These are phyloP conservation scores for Dermochelys coriacea DNA, from an alignment of 2,797 vertebrate species.

Conservation along the genomic window DNA sequence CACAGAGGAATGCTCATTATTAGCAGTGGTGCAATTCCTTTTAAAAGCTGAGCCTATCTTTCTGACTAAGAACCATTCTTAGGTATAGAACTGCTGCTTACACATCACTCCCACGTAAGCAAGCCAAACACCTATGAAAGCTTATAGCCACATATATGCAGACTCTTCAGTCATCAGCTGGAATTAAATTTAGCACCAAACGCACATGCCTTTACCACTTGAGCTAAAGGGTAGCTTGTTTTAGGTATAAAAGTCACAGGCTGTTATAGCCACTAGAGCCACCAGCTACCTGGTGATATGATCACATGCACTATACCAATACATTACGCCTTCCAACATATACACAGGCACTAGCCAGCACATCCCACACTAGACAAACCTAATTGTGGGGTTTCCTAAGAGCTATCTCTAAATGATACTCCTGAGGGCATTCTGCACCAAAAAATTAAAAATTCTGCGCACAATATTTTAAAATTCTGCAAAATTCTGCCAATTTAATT, in stretches of 20 bases:
- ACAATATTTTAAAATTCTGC: no score
- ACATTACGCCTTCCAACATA: neutral
- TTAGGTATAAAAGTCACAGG: neutral
- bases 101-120: neutral
- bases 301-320: neutral
- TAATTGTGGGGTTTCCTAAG: neutral
- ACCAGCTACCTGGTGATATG: neutral
- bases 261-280: neutral
- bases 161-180: neutral
- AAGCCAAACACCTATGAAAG: neutral
- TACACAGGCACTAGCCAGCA: neutral
- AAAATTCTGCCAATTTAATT: no score
- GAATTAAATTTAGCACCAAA: neutral
- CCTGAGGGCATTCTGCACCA: no score
- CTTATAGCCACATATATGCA: neutral
- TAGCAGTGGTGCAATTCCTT: neutral
- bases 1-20: neutral
- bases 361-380: neutral
- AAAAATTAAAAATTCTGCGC: no score
- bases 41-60: neutral
- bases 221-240: neutral
- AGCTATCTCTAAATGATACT: no score
- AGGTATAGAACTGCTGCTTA: neutral
- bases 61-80: neutral
- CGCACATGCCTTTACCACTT: neutral